Percentiles rank a stretch among this genome's conserved stretches.
Conservation (phyloP, 1,140 invertebrate genomes). For the Apolygus lucorum region DNA sequence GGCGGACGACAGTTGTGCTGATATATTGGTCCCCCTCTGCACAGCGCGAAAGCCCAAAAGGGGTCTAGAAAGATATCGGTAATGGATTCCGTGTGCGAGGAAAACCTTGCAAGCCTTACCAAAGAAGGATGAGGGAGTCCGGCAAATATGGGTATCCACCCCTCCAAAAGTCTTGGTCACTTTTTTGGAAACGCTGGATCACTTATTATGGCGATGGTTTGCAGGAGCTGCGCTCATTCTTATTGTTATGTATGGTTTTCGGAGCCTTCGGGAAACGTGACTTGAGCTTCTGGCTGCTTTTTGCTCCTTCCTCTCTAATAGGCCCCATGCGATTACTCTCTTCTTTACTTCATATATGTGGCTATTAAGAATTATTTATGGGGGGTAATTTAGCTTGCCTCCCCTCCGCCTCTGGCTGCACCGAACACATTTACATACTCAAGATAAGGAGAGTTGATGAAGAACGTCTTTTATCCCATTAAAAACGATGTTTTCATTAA, state of each 20-base stretch:
- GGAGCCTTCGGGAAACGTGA: not conserved
- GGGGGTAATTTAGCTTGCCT: not conserved
- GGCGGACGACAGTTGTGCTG: slow-evolving; percentile 13
- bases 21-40: not conserved
- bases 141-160: not conserved
- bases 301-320: not conserved
- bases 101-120: not conserved
- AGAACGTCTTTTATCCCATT: slow-evolving; percentile 7
- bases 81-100: slow-evolving; percentile 2
- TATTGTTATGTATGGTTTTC: slow-evolving; percentile 14
- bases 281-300: not conserved
- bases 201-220: too few species aligned
- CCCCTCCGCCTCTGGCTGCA: not conserved
- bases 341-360: slow-evolving; percentile 7
- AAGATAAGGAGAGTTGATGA: not conserved
- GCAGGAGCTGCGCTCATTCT: not conserved
- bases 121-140: not conserved
- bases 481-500: not conserved
- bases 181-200: too few species aligned
- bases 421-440: not conserved
- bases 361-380: not conserved
- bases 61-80: slow-evolving; percentile 7
- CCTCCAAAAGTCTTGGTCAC: not conserved
- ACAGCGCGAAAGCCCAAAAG: not conserved
- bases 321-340: slow-evolving; percentile 2